These are phyloP conservation scores for Drosophila sordidapex DNA, from an alignment of 2,888 invertebrate species.

Conservation along the genomic window DNA sequence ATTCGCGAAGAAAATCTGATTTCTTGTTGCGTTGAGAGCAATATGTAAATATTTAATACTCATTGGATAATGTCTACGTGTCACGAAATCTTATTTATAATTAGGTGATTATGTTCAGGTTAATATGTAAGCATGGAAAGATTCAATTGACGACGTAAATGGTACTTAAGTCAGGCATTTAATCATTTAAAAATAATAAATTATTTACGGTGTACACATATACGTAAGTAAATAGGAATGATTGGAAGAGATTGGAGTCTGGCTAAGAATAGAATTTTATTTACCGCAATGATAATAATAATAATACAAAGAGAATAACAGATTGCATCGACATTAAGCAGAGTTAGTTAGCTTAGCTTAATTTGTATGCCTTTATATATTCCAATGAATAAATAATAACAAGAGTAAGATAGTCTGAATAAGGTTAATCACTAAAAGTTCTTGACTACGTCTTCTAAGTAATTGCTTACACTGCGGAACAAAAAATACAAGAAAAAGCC, in stretches of 20 bases:
- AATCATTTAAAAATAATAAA: not conserved
- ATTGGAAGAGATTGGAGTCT: not conserved
- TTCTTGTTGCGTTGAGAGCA: not conserved
- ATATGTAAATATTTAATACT: not conserved
- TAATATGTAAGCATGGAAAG: not conserved
- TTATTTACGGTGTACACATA: not conserved
- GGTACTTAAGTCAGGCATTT: not conserved
- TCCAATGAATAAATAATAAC: not conserved
- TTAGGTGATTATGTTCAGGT: constrained; percentile 19
- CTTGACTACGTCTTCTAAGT: not conserved
- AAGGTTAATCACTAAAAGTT: not conserved
- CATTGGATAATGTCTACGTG: not conserved
- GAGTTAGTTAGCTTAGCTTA: not conserved
- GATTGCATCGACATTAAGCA: not conserved
- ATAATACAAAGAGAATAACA: not conserved
- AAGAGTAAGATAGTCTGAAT: not conserved
- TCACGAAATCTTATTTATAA: constrained; percentile 4
- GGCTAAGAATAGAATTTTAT: not conserved
- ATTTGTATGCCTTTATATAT: not conserved
- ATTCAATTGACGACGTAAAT: not conserved
- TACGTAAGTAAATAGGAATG: not conserved
- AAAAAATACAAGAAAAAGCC: not conserved
- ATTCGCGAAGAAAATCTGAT: constrained; percentile 4
- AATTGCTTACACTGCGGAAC: not conserved
- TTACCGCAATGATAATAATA: not conserved